Evolutionary conservation across 2,888 invertebrate genomes (phyloP).

Genomic region (Agonopterix alstromeriana): DNA sequence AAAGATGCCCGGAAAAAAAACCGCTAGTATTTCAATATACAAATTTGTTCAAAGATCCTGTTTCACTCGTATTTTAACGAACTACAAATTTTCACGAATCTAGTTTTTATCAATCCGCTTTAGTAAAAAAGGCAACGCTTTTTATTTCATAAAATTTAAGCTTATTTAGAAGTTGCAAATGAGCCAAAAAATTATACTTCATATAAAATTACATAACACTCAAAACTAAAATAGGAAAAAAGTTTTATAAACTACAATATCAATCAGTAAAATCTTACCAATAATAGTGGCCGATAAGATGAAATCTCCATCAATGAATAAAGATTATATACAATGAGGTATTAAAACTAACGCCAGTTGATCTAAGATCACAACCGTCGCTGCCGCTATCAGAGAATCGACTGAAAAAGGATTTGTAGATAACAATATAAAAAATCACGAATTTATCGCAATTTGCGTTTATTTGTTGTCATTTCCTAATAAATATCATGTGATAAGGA

Average conservation of each 20-base stretch:
- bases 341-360: constrained; percentile 4
- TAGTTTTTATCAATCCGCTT: too few relatives aligned
- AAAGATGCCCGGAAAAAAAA: too few relatives aligned
- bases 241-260: neutral
- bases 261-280: constrained; percentile 14
- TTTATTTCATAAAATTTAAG: too few relatives aligned
- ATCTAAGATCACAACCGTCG: constrained; percentile 45
- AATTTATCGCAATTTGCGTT: constrained; percentile 66
- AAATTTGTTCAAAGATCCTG: too few relatives aligned
- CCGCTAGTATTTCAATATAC: too few relatives aligned
- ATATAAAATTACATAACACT: too few relatives aligned
- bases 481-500: constrained; percentile 45
- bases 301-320: constrained; percentile 7
- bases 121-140: too few relatives aligned
- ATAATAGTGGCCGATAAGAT: constrained; percentile 11
- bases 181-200: too few relatives aligned
- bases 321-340: constrained; percentile 1
- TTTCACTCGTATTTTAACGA: too few relatives aligned
- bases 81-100: too few relatives aligned
- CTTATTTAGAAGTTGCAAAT: too few relatives aligned
- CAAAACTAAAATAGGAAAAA: too few relatives aligned
- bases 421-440: constrained; percentile 57
- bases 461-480: constrained; percentile 53
- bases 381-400: constrained; percentile 59
- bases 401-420: constrained; percentile 68